A percentile compares a stretch with the other conserved stretches of the same genome.
Conservation (phyloP, 1,140 invertebrate species). For the Phymastichus coffea region DNA sequence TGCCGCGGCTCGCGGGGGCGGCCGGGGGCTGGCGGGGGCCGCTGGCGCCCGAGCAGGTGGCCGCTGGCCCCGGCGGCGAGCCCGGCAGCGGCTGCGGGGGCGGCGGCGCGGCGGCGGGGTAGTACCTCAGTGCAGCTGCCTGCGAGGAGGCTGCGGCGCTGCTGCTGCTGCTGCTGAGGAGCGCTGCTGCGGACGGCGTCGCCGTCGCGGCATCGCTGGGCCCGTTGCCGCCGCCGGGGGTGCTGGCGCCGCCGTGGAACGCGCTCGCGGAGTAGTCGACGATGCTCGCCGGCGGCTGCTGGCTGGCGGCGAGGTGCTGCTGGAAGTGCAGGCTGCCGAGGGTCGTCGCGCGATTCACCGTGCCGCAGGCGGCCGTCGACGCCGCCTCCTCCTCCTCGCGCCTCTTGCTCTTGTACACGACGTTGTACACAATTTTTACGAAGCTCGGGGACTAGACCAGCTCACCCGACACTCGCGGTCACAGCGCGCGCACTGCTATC, state of each 20-base stretch:
- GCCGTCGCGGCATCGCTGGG: not conserved
- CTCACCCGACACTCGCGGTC: not conserved
- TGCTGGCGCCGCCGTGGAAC: not conserved
- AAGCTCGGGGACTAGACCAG: slow-evolving; percentile 16
- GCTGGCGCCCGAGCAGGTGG: not conserved
- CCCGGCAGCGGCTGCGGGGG: not conserved
- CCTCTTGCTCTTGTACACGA: slow-evolving; percentile 30
- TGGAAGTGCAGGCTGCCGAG: not conserved
- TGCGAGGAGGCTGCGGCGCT: not conserved
- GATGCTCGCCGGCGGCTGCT: not conserved
- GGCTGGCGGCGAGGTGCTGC: not conserved
- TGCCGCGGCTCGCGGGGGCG: slow-evolving; percentile 48
- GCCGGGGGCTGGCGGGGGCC: not conserved
- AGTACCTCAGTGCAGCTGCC: not conserved
- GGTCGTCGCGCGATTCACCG: slow-evolving; percentile 13
- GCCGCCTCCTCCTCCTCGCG: slow-evolving; percentile 30
- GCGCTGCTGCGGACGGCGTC: not conserved
- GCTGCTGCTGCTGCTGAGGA: not conserved
- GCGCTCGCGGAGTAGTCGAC: not conserved
- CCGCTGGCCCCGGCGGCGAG: not conserved
- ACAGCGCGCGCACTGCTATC: too few species aligned
- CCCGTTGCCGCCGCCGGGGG: not conserved
- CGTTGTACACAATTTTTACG: slow-evolving; percentile 31
- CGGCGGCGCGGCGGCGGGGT: too few species aligned
- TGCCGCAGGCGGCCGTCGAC: slow-evolving; percentile 32